A percentile compares a stretch with the other conserved stretches of the same genome.
Evolutionary conservation across 2,888 invertebrate genomes (phyloP).

Genomic region (Apocheima hispidaria): DNA sequence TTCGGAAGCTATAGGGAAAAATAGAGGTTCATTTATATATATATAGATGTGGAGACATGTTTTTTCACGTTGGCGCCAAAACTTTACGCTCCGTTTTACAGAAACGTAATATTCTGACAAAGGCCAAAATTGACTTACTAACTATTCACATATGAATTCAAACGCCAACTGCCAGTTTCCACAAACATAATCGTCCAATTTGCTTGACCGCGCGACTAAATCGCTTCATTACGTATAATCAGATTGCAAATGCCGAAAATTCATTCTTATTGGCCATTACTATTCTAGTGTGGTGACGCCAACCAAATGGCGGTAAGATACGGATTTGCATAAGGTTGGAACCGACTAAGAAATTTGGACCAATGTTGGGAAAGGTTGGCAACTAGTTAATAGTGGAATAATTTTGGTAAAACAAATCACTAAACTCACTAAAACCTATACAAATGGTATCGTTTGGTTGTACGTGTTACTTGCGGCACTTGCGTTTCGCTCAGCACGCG

Average conservation of each 20-base stretch:
- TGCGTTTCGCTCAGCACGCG: too few relatives aligned
- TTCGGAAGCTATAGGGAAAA: too few relatives aligned
- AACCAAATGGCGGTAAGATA: conserved; percentile 26
- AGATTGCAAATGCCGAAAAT: conserved; percentile 31
- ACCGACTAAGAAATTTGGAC: conserved; percentile 1
- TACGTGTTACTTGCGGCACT: too few relatives aligned
- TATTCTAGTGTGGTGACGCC: conserved; percentile 34
- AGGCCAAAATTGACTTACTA: neutral
- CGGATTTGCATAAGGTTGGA: conserved; percentile 29
- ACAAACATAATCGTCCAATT: conserved; percentile 28
- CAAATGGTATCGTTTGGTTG: too few relatives aligned
- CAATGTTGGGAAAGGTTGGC: neutral
- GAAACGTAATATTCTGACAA: neutral
- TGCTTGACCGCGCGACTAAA: conserved; percentile 30
- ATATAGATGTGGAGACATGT: too few relatives aligned
- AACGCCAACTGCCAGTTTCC: conserved; percentile 15
- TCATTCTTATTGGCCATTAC: conserved; percentile 35
- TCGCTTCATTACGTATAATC: conserved; percentile 34
- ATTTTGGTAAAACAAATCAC: too few relatives aligned
- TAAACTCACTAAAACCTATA: too few relatives aligned
- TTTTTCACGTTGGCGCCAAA: too few relatives aligned
- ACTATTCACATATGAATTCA: conserved; percentile 22
- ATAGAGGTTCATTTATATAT: too few relatives aligned
- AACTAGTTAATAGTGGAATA: too few relatives aligned
- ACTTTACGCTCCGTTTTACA: too few relatives aligned